These are phyloP conservation scores for Intellagama lesueurii DNA, from an alignment of 2,797 vertebrate genomes.

Conservation along the genomic window DNA sequence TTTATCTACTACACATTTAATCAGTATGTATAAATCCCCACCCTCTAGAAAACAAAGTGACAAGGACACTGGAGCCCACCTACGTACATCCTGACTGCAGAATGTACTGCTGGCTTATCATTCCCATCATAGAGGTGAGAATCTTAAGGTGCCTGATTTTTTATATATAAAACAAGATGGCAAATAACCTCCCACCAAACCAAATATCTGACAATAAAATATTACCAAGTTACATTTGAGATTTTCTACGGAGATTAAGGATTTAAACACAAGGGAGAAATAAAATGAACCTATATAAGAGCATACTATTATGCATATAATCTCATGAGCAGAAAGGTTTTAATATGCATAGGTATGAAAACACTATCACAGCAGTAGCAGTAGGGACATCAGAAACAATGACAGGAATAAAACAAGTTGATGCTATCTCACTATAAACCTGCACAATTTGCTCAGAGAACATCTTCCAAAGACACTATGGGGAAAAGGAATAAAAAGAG, in stretches of 20 bases:
- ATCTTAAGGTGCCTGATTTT: neutral
- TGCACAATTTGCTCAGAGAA: neutral
- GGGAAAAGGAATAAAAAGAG: slow-evolving; percentile 11
- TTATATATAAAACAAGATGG: neutral
- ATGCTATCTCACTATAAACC: neutral
- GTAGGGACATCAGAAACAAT: neutral
- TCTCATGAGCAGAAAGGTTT: slow-evolving; percentile 21
- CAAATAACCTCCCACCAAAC: neutral
- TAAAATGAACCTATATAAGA: slow-evolving; percentile 4
- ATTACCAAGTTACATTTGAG: slow-evolving; percentile 3
- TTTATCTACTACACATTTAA: neutral
- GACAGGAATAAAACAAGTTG: neutral
- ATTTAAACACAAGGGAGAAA: slow-evolving; percentile 5
- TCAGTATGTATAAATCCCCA: neutral
- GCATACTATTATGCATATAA: neutral
- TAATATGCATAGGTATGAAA: slow-evolving; percentile 14
- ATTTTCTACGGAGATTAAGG: slow-evolving; percentile 22
- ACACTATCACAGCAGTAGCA: neutral
- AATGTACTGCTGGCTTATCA: neutral
- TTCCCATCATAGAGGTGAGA: neutral
- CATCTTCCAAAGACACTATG: neutral
- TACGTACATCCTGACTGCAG: neutral
- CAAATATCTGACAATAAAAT: slow-evolving; percentile 25
- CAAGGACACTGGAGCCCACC: neutral
- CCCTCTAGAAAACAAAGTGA: neutral